These are phyloP conservation scores for Rhinoderma darwinii DNA, from an alignment of 2,113 vertebrate genomes.

Conservation along the genomic window DNA sequence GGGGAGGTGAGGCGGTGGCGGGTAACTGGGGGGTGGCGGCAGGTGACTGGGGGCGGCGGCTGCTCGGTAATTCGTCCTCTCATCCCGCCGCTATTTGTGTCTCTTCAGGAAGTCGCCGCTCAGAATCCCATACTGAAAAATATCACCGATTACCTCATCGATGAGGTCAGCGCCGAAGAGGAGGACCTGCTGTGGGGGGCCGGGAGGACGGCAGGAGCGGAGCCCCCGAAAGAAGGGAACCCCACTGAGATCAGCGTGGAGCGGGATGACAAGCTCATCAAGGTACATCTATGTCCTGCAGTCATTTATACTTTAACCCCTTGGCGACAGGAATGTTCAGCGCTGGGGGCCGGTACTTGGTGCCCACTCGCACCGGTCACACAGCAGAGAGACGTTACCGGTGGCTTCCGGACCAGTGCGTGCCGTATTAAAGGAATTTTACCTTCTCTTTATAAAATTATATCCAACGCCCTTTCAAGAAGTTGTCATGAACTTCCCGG, in stretches of 20 bases:
- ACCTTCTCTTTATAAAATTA: too few relatives aligned
- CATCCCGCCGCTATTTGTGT: neutral
- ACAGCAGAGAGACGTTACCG: too few relatives aligned
- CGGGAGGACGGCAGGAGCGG: slow-evolving; percentile 76
- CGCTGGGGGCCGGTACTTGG: too few relatives aligned
- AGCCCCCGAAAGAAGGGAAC: slow-evolving; percentile 83
- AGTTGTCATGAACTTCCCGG: too few relatives aligned
- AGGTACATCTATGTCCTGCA: too few relatives aligned
- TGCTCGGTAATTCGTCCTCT: neutral
- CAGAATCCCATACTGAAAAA: slow-evolving; percentile 94
- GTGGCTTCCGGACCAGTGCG: too few relatives aligned
- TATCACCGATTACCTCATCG: slow-evolving; percentile 93
- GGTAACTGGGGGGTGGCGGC: too few relatives aligned
- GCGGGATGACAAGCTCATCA: slow-evolving; percentile 89
- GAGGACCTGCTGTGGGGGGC: slow-evolving; percentile 89
- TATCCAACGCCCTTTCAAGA: too few relatives aligned
- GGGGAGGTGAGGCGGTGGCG: slow-evolving; percentile 66
- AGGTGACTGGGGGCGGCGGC: neutral
- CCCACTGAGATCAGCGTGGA: slow-evolving; percentile 87
- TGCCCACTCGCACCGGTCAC: too few relatives aligned
- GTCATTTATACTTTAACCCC: too few relatives aligned
- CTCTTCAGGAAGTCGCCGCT: slow-evolving; percentile 72
- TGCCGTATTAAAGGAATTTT: too few relatives aligned
- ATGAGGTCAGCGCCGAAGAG: slow-evolving; percentile 92
- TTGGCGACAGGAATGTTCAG: too few relatives aligned